A percentile compares a stretch with the other conserved stretches of the same genome.
phyloP scores from a whole-genome alignment of 2,797 vertebrate species.

The Coilia nasus region DNA sequence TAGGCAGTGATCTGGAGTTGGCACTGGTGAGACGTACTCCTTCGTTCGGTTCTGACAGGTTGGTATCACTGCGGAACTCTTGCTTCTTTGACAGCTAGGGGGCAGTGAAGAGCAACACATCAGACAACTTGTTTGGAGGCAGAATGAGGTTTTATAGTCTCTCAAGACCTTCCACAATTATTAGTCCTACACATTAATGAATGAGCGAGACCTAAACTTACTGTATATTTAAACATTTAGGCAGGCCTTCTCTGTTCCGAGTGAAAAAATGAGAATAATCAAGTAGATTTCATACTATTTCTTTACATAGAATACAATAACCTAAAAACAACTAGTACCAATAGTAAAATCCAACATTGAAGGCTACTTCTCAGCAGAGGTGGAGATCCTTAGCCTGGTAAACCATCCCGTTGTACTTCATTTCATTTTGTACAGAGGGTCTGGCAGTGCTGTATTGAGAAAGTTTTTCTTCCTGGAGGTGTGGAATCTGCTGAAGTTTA shows the following conservation, averaged over 20 bases:
- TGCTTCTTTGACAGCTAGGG: constrained; percentile 92
- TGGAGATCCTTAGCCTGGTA: no score
- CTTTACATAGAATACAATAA: background rate
- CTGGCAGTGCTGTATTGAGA: no score
- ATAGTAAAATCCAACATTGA: background rate
- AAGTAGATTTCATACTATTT: background rate
- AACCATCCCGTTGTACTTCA: no score
- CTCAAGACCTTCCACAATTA: background rate
- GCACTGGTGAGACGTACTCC: constrained; percentile 76
- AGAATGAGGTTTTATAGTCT: no score
- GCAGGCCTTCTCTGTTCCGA: no score
- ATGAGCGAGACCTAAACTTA: no score
- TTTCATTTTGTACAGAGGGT: no score
- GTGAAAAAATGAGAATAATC: no score
- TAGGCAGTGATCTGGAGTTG: constrained; percentile 93
- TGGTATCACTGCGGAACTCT: constrained; percentile 97
- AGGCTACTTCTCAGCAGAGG: background rate
- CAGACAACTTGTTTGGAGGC: background rate
- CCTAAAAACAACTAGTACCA: background rate
- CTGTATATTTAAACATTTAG: no score
- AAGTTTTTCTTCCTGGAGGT: no score
- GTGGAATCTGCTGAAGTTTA: no score
- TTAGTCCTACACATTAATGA: no score
- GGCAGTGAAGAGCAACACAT: constrained; percentile 56
- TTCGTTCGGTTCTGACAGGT: constrained; percentile 82